A percentile compares a stretch with the other conserved stretches of the same genome.
phyloP scores from a whole-genome alignment of 2,797 vertebrate species.

The Streptopelia turtur region DNA sequence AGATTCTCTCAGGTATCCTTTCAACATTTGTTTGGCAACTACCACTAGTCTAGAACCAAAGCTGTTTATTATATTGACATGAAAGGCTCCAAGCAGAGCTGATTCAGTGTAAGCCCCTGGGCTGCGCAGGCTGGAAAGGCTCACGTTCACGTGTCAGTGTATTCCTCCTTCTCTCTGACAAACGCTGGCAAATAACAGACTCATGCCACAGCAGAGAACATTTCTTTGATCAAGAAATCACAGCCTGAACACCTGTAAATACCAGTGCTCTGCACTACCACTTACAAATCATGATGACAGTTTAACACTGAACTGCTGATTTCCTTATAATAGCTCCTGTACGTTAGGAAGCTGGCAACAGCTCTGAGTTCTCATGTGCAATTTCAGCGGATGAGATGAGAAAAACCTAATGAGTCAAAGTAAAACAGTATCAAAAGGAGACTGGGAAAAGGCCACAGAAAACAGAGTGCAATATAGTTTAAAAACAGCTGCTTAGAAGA shows the following conservation, averaged over 20 bases:
- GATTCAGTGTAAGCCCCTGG: background rate
- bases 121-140: background rate
- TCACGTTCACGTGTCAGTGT: background rate
- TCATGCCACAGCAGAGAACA: background rate
- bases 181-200: conserved; percentile 13
- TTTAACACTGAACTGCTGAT: conserved; percentile 40
- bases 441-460: background rate
- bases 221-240: conserved; percentile 25
- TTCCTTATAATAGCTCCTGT: conserved; percentile 61
- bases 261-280: conserved; percentile 7
- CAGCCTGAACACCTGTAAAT: conserved; percentile 40
- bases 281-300: conserved; percentile 2
- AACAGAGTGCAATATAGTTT: background rate
- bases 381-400: conserved; percentile 51
- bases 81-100: background rate
- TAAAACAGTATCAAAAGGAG: background rate
- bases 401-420: background rate
- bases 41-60: background rate
- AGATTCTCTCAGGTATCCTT: background rate
- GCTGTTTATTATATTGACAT: background rate
- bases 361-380: conserved; percentile 35
- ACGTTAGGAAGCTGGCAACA: conserved; percentile 37
- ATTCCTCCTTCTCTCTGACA: background rate
- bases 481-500: background rate
- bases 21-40: background rate